A percentile compares a stretch with the other conserved stretches of the same genome.
Evolutionary conservation across 2,797 vertebrate species (phyloP).

Genomic region (Lithobates pipiens): DNA sequence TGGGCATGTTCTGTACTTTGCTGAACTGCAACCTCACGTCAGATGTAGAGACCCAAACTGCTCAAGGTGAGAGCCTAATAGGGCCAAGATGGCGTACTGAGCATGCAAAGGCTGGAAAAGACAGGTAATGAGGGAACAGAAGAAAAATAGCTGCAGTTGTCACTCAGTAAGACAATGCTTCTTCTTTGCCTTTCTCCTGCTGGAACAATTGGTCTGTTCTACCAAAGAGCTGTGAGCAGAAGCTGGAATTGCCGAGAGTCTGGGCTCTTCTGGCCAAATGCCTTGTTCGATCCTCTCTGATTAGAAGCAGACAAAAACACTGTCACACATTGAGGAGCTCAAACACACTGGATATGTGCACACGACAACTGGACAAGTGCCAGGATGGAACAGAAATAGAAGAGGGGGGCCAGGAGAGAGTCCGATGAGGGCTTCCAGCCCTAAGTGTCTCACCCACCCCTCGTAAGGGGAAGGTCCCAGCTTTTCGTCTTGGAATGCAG

Average conservation of each 20-base stretch:
- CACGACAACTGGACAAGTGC: slow-evolving; percentile 45
- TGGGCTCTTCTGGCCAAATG: slow-evolving; percentile 69
- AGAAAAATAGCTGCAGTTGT: slow-evolving; percentile 7
- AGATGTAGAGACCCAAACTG: not conserved
- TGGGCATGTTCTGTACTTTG: not conserved
- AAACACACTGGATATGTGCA: slow-evolving; percentile 48
- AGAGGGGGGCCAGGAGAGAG: slow-evolving; percentile 23
- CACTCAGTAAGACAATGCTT: slow-evolving; percentile 4
- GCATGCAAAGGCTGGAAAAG: slow-evolving; percentile 10
- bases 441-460: slow-evolving; percentile 7
- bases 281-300: slow-evolving; percentile 39
- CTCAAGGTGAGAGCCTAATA: not conserved
- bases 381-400: slow-evolving; percentile 13
- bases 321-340: slow-evolving; percentile 40
- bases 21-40: slow-evolving; percentile 4
- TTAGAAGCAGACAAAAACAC: slow-evolving; percentile 50
- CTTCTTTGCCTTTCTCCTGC: not conserved
- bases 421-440: slow-evolving; percentile 35
- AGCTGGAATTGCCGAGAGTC: slow-evolving; percentile 70
- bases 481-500: slow-evolving; percentile 60
- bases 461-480: slow-evolving; percentile 12
- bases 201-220: not conserved
- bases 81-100: not conserved
- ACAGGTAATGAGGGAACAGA: not conserved
- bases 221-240: not conserved